A percentile compares a stretch with the other conserved stretches of the same genome.
phyloP scores from a whole-genome alignment of 2,888 invertebrate species.

The Copidosoma aretas region DNA sequence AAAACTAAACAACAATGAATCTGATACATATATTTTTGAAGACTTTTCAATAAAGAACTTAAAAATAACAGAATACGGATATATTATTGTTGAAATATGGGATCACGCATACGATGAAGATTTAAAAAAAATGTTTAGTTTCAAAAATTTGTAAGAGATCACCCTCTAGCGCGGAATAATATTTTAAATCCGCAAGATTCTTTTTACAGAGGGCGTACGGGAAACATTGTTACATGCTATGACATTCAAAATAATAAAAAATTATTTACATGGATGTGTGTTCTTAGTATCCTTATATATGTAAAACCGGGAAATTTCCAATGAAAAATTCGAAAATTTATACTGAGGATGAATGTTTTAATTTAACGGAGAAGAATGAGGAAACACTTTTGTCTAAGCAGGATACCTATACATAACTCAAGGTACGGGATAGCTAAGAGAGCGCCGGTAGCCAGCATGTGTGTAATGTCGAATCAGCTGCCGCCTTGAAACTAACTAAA shows the following conservation, averaged over 20 bases:
- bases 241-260: neutral
- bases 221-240: neutral
- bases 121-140: neutral
- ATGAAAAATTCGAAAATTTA: neutral
- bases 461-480: too few relatives aligned
- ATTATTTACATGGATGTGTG: neutral
- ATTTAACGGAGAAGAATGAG: conserved; percentile 9
- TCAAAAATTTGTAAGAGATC: neutral
- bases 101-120: neutral
- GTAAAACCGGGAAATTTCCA: neutral
- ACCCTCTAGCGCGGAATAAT: neutral
- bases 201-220: neutral
- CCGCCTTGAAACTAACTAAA: too few relatives aligned
- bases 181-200: neutral
- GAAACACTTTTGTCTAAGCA: conserved; percentile 24
- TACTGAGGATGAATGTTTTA: neutral
- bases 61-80: too few relatives aligned
- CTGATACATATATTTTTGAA: too few relatives aligned
- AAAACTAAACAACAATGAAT: too few relatives aligned
- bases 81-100: neutral
- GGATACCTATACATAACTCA: too few relatives aligned
- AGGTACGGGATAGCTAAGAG: too few relatives aligned
- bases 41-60: too few relatives aligned
- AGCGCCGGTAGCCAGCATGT: too few relatives aligned
- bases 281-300: too few relatives aligned